Evolutionary conservation across 2,113 vertebrate species (phyloP).

Genomic region (Rhea americana): DNA sequence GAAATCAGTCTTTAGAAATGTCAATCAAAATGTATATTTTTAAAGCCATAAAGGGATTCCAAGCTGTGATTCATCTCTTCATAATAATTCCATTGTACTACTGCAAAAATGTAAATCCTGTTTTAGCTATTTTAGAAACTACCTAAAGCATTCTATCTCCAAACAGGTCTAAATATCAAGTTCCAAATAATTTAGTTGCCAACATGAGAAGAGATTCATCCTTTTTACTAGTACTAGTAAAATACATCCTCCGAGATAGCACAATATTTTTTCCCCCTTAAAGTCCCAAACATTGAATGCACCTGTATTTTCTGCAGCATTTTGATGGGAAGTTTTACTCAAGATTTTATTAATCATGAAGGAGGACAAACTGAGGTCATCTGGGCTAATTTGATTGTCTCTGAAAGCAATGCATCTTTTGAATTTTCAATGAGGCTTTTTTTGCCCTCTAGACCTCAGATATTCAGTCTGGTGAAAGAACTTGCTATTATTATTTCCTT

Average conservation of each 20-base stretch:
- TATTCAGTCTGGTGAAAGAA: neutral
- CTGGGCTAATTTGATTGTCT: neutral
- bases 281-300: neutral
- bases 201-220: neutral
- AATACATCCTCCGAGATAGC: neutral
- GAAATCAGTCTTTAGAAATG: neutral
- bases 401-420: neutral
- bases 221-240: neutral
- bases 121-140: neutral
- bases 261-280: fast-evolving
- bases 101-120: neutral
- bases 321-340: neutral
- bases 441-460: conserved; percentile 3
- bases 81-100: neutral
- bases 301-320: neutral
- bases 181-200: neutral
- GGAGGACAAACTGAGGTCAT: neutral
- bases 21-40: neutral
- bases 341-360: conserved; percentile 17
- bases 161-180: neutral
- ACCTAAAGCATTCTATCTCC: neutral
- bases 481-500: neutral
- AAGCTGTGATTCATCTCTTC: neutral
- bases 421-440: conserved; percentile 13
- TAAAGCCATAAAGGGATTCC: neutral